phyloP scores from a whole-genome alignment of 2,797 vertebrate genomes.

The Clarias platycephalus region DNA sequence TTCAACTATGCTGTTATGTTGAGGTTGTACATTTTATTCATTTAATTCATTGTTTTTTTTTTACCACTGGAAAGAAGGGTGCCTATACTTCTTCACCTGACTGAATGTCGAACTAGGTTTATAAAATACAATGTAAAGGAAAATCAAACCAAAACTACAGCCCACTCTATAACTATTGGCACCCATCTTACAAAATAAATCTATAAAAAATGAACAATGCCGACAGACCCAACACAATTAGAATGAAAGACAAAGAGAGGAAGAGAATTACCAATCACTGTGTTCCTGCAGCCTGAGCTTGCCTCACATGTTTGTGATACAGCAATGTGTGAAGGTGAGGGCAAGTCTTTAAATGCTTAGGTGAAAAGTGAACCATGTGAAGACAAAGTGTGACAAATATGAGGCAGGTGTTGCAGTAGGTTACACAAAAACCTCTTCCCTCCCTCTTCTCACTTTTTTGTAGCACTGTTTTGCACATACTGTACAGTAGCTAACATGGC shows the following conservation, averaged over 20 bases:
- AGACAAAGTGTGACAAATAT: constrained; percentile 26
- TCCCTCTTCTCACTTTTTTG: background rate
- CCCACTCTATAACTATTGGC: background rate
- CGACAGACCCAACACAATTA: background rate
- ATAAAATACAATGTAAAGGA: background rate
- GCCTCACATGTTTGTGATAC: constrained; percentile 7
- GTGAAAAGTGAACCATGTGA: constrained; percentile 35
- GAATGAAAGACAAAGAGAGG: constrained; percentile 25
- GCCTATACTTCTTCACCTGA: background rate
- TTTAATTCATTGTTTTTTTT: background rate
- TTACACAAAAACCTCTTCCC: constrained; percentile 9
- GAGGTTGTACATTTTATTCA: background rate
- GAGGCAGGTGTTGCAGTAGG: constrained; percentile 38
- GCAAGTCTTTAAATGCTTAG: constrained; percentile 6
- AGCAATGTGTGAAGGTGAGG: constrained; percentile 23
- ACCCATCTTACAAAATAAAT: background rate
- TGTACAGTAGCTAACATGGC: too few species aligned
- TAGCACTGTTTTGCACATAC: background rate
- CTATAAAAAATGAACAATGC: too few species aligned
- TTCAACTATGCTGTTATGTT: background rate
- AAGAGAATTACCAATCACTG: background rate
- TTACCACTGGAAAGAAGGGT: background rate
- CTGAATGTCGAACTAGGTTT: too few species aligned
- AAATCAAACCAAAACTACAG: background rate
- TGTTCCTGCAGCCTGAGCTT: background rate